Evolutionary conservation across 64 coral and sea anemone genomes (phyloP).

Genomic region (Pocillopora damicornis): DNA sequence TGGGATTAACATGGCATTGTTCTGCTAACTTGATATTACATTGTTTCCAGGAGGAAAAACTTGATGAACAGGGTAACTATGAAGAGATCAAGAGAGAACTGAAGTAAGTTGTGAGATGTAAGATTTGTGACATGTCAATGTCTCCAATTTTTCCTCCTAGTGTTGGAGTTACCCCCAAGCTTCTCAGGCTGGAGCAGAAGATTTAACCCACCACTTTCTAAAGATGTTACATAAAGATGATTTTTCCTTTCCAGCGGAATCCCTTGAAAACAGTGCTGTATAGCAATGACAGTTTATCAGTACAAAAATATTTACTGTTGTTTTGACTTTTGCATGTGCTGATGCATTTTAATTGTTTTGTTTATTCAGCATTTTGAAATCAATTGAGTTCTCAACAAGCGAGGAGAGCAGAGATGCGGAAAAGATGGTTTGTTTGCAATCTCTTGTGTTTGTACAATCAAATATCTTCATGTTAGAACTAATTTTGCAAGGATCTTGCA

Average conservation of each 20-base stretch:
- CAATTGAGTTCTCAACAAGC: conserved; percentile 85
- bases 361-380: conserved; percentile 78
- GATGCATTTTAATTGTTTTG: conserved; percentile 5
- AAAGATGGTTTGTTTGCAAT: neutral
- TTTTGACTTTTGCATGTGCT: neutral
- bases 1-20: neutral
- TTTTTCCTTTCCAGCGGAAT: too few relatives aligned
- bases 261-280: too few relatives aligned
- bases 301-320: too few relatives aligned
- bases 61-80: conserved; percentile 79
- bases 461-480: too few relatives aligned
- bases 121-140: neutral
- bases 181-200: too few relatives aligned
- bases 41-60: conserved; percentile 63
- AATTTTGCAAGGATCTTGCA: too few relatives aligned
- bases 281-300: too few relatives aligned
- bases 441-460: neutral
- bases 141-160: too few relatives aligned
- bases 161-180: too few relatives aligned
- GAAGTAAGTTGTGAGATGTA: conserved; percentile 28
- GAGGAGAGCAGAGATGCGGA: conserved; percentile 19
- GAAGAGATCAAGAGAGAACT: conserved; percentile 94
- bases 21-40: neutral
- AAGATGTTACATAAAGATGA: too few relatives aligned
- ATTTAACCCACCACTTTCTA: too few relatives aligned